Conservation (phyloP, 2,113 vertebrate genomes). For the Mohoua ochrocephala region DNA sequence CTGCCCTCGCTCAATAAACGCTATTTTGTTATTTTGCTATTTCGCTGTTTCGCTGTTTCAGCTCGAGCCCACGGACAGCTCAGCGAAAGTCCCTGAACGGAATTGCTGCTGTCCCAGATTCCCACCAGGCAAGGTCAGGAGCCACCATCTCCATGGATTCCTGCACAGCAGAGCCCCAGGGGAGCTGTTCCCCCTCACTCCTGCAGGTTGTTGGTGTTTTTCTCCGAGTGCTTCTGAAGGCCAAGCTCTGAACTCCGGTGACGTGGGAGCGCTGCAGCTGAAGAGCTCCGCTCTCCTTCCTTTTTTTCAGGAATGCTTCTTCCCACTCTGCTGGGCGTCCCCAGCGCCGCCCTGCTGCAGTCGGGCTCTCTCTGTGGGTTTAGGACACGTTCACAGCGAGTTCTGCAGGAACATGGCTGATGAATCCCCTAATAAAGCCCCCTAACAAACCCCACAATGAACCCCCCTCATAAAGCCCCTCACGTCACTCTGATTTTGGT, state of each 20-base stretch:
- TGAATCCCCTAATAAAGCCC: background rate
- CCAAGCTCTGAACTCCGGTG: fast-evolving
- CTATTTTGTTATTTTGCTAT: too few species aligned
- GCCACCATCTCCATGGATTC: background rate
- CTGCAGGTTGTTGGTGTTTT: background rate
- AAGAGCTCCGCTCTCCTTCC: background rate
- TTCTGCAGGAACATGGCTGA: background rate
- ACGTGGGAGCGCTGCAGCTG: background rate
- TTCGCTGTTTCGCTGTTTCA: background rate
- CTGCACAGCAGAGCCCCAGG: background rate
- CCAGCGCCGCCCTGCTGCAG: background rate
- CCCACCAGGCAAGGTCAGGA: background rate
- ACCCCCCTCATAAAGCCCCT: background rate
- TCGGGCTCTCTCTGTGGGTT: background rate
- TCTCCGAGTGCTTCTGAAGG: background rate
- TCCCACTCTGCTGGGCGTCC: background rate
- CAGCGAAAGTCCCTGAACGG: background rate
- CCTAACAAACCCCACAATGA: background rate
- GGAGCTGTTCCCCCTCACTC: background rate
- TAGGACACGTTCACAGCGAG: fast-evolving
- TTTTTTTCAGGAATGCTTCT: background rate
- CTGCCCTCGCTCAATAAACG: background rate
- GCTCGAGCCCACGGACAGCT: background rate
- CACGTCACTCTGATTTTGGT: fast-evolving
- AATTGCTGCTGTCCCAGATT: background rate